A percentile compares a stretch with the other conserved stretches of the same genome.
Conservation (phyloP, 2,113 vertebrate genomes). For the Trogon melanurus region DNA sequence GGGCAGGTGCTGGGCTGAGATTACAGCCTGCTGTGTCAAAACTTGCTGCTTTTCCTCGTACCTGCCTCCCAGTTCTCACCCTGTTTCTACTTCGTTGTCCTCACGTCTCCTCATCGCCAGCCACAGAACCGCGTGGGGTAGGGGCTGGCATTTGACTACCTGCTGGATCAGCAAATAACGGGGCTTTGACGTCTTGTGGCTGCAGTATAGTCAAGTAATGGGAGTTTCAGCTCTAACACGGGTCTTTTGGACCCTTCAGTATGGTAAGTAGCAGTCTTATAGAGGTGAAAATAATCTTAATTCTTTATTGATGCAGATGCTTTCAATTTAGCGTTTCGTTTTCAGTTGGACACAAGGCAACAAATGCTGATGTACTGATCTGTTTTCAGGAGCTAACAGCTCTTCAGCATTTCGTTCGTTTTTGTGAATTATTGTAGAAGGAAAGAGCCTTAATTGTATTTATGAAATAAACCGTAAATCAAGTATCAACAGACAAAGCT, state of each 20-base stretch:
- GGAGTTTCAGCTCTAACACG: background rate
- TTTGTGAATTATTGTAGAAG: background rate
- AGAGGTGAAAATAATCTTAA: background rate
- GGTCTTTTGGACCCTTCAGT: background rate
- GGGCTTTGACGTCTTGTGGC: background rate
- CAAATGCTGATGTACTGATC: background rate
- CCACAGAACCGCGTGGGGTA: background rate
- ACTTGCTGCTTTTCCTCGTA: background rate
- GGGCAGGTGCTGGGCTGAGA: constrained; percentile 41
- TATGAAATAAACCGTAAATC: background rate
- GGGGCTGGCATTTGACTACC: background rate
- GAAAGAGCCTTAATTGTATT: background rate
- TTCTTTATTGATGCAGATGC: background rate
- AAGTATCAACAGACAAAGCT: background rate
- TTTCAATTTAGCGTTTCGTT: background rate
- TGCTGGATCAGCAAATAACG: background rate
- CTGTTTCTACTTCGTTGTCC: background rate
- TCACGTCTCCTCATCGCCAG: accelerated
- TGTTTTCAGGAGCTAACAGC: background rate
- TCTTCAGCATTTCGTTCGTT: background rate
- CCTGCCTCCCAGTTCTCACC: background rate
- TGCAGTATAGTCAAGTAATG: background rate
- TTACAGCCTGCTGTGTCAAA: constrained; percentile 5
- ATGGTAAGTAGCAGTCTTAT: background rate
- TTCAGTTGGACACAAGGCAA: background rate